A percentile compares a stretch with the other conserved stretches of the same genome.
Conservation (phyloP, 2,888 invertebrate genomes). For the Tipula lateralis region DNA sequence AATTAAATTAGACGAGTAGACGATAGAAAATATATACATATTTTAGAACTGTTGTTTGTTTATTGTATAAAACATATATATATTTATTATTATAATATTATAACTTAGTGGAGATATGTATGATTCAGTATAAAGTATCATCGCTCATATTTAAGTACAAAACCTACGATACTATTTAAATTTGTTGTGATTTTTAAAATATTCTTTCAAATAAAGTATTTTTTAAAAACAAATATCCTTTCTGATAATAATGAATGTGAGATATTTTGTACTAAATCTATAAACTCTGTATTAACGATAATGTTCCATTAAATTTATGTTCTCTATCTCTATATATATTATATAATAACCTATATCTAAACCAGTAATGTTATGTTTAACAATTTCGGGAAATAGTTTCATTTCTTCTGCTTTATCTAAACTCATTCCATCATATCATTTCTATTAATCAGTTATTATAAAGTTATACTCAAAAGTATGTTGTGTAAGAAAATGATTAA, state of each 20-base stretch:
- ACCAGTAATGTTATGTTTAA: not conserved
- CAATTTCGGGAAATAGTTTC: not conserved
- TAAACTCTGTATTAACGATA: not conserved
- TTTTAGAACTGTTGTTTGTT: slow-evolving; percentile 4
- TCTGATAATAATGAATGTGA: not conserved
- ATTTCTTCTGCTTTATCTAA: not conserved
- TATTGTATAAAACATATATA: not conserved
- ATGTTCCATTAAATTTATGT: not conserved
- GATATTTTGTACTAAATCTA: not conserved
- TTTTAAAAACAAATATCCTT: not conserved
- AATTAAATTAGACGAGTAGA: not conserved
- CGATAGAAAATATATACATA: not conserved
- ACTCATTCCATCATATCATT: slow-evolving; percentile 1
- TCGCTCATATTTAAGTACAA: not conserved
- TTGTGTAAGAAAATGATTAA: not conserved
- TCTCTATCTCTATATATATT: not conserved
- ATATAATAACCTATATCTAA: not conserved
- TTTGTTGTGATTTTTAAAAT: not conserved
- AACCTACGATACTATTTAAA: not conserved
- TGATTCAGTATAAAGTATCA: not conserved
- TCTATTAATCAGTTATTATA: not conserved
- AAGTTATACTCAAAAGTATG: not conserved
- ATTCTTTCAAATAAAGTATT: not conserved
- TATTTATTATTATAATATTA: not conserved
- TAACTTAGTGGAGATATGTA: not conserved